Evolutionary conservation across 2,888 invertebrate genomes (phyloP), one percentile per base, ranked within the genome.

Genomic region (Apotomis turbidana): DNA sequence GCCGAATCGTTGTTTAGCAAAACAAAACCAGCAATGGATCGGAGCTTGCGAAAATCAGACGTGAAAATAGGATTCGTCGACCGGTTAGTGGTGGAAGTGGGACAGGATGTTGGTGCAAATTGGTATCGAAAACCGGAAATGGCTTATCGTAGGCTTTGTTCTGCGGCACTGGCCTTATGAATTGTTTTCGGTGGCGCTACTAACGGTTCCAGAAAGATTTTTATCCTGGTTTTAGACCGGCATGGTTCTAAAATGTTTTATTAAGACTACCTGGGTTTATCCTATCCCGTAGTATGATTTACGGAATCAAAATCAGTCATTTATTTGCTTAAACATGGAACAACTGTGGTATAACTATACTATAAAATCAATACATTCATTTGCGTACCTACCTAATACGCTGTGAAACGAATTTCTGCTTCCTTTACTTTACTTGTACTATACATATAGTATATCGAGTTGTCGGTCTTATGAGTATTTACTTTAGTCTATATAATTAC

Each of bases 91-190:
- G 72, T 72, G 57, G 51, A 52, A 46, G 59, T 68, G 44, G 62
- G 36, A 68, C 68, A 51, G 72, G 72, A 72, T 72, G 72, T 58
- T 68, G 72, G 71, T 62, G 75, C 73, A 76, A 72, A 75, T 64
- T 57, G 63, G 74, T 74, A 71, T 71, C 74, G 72, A 72, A 72
- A 71, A 68, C 68, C 75, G 77, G 77, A 76, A 76, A 76, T 77
- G 74, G 75, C 76, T 74, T 76, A 76, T 76, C 75, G 74, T 61
- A 13, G 62, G 68, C 62, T 68, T 71, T 68, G 68, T 71, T 44
- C 51, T 36, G 59, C 57, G 71, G 68, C 13, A 49, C 55, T 62
- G 58, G 71, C 59, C 52, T 63, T 63, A 68, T 64, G 67, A 68
- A 68, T 67, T 71, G 71, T 64, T 71, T 67, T 51, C 51, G 54